Percentiles rank a stretch among this genome's conserved stretches.
phyloP scores from a whole-genome alignment of 2,888 invertebrate genomes.

The Empis stercorea region DNA sequence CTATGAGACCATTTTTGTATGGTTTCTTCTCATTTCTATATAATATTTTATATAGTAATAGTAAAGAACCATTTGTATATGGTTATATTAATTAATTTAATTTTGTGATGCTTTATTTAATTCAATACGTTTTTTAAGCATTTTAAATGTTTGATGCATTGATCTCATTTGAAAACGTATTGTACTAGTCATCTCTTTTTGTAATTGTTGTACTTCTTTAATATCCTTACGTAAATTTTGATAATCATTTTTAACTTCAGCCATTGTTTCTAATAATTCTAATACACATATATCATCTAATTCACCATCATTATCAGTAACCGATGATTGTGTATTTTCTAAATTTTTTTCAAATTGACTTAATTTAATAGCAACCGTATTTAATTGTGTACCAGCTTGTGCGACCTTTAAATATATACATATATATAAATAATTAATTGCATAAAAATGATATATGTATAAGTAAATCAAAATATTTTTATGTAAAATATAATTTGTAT shows the following conservation, averaged over 20 bases:
- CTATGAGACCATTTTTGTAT: background rate
- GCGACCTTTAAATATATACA: constrained; percentile 47
- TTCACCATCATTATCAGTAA: constrained; percentile 18
- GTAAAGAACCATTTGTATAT: background rate
- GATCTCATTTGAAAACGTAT: constrained; percentile 52
- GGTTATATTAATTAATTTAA: constrained; percentile 4
- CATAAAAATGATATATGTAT: no score
- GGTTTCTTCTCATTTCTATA: background rate
- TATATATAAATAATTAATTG: no score
- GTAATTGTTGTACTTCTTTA: constrained; percentile 65
- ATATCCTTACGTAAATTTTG: constrained; percentile 65
- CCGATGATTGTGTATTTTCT: constrained; percentile 17
- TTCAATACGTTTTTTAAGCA: constrained; percentile 56
- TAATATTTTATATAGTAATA: background rate
- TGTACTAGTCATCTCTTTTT: constrained; percentile 63
- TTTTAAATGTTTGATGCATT: constrained; percentile 60
- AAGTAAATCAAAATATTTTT: no score
- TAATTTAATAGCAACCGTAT: constrained; percentile 60
- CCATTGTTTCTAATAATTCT: constrained; percentile 60
- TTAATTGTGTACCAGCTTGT: constrained; percentile 57
- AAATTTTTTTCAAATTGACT: constrained; percentile 50
- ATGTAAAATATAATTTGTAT: no score
- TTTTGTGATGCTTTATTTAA: constrained; percentile 31
- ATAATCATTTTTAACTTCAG: constrained; percentile 67
- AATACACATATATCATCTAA: constrained; percentile 52